Evolutionary conservation across 1,140 invertebrate species (phyloP).

Genomic region (Calephelis nemesis): DNA sequence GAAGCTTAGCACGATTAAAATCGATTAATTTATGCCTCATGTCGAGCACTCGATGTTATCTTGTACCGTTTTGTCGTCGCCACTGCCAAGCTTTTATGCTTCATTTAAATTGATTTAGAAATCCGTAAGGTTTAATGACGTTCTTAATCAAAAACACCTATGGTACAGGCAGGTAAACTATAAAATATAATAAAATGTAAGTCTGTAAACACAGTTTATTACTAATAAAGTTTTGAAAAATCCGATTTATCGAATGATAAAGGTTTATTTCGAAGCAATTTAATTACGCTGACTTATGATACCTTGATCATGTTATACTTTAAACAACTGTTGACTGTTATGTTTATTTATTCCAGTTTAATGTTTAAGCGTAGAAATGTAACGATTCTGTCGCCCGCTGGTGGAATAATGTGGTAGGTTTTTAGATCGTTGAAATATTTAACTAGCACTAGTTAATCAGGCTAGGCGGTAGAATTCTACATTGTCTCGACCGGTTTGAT

Average conservation of each 20-base stretch:
- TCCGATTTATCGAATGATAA: conserved; percentile 3
- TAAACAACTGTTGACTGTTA: background rate
- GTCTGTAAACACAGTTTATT: conserved; percentile 1
- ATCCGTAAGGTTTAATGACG: conserved; percentile 7
- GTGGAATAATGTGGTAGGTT: too few species aligned
- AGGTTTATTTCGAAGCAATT: background rate
- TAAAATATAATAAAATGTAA: conserved; percentile 15
- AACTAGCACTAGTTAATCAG: too few species aligned
- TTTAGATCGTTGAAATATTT: too few species aligned
- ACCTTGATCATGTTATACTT: background rate
- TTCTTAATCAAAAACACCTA: conserved; percentile 14
- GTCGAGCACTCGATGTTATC: conserved; percentile 37
- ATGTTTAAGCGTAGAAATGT: too few species aligned
- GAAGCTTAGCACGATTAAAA: conserved; percentile 42
- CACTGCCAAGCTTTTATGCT: conserved; percentile 25
- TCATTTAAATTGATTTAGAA: conserved; percentile 29
- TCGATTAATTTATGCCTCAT: conserved; percentile 68
- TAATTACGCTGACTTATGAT: conserved; percentile 3
- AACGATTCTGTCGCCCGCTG: too few species aligned
- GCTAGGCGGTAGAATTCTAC: too few species aligned
- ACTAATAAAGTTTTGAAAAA: conserved; percentile 4
- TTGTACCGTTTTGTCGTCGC: conserved; percentile 42
- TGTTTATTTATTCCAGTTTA: too few species aligned
- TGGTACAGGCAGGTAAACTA: conserved; percentile 9
- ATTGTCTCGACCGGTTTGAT: too few species aligned